phyloP scores from a whole-genome alignment of 2,797 vertebrate species.

The Falco peregrinus region DNA sequence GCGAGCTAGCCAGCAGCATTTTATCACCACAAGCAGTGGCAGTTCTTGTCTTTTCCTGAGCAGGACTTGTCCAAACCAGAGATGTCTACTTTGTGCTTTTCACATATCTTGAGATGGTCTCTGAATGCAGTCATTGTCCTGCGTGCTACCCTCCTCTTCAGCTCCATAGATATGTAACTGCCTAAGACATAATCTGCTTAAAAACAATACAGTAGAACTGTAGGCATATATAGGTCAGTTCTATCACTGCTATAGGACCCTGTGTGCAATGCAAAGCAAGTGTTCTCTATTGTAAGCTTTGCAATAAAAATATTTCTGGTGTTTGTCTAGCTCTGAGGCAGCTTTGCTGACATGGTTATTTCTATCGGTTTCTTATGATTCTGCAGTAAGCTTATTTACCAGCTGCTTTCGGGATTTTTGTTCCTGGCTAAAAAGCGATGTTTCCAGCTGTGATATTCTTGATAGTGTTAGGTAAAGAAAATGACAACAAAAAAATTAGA shows the following conservation, averaged over 20 bases:
- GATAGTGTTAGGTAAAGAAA: background rate
- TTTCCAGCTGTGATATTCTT: background rate
- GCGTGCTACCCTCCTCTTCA: background rate
- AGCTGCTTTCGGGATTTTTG: background rate
- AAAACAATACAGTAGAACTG: background rate
- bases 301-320: background rate
- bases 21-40: rapidly evolving
- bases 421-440: background rate
- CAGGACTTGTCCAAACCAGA: background rate
- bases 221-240: background rate
- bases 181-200: background rate
- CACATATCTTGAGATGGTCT: background rate
- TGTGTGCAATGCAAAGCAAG: background rate
- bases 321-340: background rate
- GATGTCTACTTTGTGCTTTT: background rate
- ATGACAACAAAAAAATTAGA: background rate
- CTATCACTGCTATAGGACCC: background rate
- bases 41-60: background rate
- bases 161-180: background rate
- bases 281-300: background rate
- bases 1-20: background rate
- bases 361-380: background rate
- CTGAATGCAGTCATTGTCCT: background rate
- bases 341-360: background rate
- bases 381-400: background rate